Conservation (phyloP, 2,113 vertebrate species). For the Vidua chalybeata region DNA sequence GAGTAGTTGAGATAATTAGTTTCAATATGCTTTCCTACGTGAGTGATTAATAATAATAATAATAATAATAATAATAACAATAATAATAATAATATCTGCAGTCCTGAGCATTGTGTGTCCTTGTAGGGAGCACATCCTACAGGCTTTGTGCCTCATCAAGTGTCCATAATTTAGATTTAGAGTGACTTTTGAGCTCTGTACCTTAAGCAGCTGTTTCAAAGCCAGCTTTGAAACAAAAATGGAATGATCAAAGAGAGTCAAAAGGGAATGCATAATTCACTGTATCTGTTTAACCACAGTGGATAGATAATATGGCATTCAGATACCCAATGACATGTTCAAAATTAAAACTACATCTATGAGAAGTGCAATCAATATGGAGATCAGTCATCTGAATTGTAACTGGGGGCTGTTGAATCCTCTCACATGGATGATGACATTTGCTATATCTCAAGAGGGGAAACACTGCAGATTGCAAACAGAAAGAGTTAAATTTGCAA, state of each 20-base stretch:
- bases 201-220: neutral
- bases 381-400: neutral
- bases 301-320: neutral
- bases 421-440: neutral
- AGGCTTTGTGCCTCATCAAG: neutral
- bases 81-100: neutral
- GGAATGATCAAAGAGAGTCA: neutral
- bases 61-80: neutral
- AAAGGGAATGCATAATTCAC: neutral
- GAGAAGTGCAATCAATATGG: neutral
- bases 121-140: neutral
- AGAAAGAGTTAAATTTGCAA: neutral
- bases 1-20: neutral
- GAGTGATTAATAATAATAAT: neutral
- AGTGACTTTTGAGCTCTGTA: constrained; percentile 1
- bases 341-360: neutral
- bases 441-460: neutral
- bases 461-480: neutral
- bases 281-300: neutral
- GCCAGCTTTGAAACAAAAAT: constrained; percentile 2
- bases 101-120: neutral
- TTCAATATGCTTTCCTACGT: neutral
- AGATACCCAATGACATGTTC: neutral
- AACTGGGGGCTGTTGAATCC: neutral
- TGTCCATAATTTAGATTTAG: neutral